Base-by-base conservation (phyloP, 2,888 invertebrate genomes). In the Disparrhopalites patrizii region DNA sequence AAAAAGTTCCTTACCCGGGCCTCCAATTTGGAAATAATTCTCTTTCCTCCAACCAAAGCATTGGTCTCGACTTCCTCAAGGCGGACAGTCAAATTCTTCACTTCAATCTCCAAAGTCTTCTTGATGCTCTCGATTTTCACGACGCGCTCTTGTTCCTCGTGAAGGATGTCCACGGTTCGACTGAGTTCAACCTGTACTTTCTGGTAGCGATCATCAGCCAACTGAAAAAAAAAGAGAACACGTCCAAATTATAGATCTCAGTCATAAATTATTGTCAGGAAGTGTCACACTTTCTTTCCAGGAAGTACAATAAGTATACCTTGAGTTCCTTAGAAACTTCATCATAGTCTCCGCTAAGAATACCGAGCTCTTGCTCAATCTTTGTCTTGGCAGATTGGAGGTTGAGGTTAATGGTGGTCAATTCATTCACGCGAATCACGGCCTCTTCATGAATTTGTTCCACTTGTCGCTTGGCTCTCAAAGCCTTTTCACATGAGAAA, bases 101-200 rank as follows among this genome's bases (percentile, higher is more conserved):
- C 94, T 85, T 96, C 96, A 79, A 94, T 93, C 83, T 97, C 96
- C 78, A 96, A 86, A 71, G 93, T 92, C 84, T 96, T 96, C 87
- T 95, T 94, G 83, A 96, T 90, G 76, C 95, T 89, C 83, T 97
- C 96, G 81, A 96, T 92, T 85, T 95, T 96, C 78, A 95, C 90
- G 77, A 93, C 90, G 80, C 95, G 92, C 80, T 96, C 96, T 81
- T 93, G 93, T 81, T 97, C 96, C 80, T 95, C 95, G 80, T 95
- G 94, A 78, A 95, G 84, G 77, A 89, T 86, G 81, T 96, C 95
- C 65, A 94, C 89, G 77, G 93, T 92, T 83, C 93, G 93, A 82
- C 94, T 94, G 79, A 95, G 85, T 81, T 97, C 96, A 79, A 87
- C 86, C 85, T 89, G 82, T 75, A 93, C 90, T 80, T 93, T 90